These are phyloP conservation scores for Sciurus carolinensis DNA, from an alignment of 2,797 vertebrate genomes.

Conservation along the genomic window DNA sequence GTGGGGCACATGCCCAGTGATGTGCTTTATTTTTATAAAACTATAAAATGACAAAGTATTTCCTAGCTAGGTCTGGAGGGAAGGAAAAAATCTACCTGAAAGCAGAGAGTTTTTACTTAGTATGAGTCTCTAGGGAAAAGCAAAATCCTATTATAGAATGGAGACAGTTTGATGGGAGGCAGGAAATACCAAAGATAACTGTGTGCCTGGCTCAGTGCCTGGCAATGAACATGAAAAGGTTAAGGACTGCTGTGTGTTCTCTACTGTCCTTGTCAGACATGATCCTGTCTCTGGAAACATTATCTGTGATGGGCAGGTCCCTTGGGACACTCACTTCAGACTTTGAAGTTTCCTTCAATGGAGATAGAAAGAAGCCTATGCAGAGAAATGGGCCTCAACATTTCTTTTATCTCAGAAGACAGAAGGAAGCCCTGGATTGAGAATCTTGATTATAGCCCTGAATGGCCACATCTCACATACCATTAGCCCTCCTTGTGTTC, in stretches of 20 bases:
- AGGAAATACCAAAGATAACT: neutral
- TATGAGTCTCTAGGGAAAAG: neutral
- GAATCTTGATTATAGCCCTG: neutral
- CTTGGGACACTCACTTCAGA: neutral
- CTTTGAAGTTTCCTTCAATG: neutral
- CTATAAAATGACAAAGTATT: neutral
- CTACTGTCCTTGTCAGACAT: neutral
- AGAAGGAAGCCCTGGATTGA: neutral
- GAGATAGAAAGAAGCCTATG: neutral
- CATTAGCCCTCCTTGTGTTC: neutral
- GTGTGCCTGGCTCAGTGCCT: too few relatives aligned
- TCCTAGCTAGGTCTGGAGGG: neutral
- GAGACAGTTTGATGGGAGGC: neutral
- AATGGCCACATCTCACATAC: too few relatives aligned
- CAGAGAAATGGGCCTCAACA: fast-evolving
- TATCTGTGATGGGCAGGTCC: too few relatives aligned
- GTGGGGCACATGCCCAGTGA: too few relatives aligned
- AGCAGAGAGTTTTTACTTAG: neutral
- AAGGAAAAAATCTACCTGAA: neutral
- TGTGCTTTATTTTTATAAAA: neutral
- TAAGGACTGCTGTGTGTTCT: too few relatives aligned
- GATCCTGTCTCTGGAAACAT: neutral
- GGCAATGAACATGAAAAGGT: neutral
- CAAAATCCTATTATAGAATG: neutral
- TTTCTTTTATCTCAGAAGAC: neutral